Percentiles rank a stretch among this genome's conserved stretches.
phyloP scores from a whole-genome alignment of 2,113 vertebrate species.

The Thamnaconus septentrionalis region DNA sequence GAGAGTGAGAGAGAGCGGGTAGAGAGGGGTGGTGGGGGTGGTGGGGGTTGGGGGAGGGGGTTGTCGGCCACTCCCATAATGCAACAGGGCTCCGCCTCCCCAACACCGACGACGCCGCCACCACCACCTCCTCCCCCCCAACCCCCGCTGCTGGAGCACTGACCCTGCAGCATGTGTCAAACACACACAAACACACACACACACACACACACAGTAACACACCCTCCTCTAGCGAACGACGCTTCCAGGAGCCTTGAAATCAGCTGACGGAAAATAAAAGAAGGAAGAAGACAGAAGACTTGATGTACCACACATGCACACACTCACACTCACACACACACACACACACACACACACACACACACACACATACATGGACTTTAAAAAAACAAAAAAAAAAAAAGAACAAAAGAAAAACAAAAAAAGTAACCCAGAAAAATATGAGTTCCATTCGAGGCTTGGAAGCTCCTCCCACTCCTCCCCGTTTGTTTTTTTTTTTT shows the following conservation, averaged over 20 bases:
- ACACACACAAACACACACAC: conserved; percentile 19
- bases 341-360: no score
- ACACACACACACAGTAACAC: conserved; percentile 55
- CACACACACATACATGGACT: no score
- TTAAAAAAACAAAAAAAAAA: no score
- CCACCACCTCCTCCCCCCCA: background rate
- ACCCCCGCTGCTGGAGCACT: conserved; percentile 56
- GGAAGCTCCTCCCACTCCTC: conserved; percentile 83
- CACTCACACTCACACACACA: no score
- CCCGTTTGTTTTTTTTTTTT: conserved; percentile 71
- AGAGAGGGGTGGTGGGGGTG: no score
- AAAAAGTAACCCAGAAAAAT: conserved; percentile 21
- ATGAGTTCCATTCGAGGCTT: conserved; percentile 56
- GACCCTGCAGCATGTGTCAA: conserved; percentile 64
- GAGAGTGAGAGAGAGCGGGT: no score
- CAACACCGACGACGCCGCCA: background rate
- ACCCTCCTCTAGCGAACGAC: conserved; percentile 68
- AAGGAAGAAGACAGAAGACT: conserved; percentile 16
- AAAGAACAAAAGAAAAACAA: conserved; percentile 55
- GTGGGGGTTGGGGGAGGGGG: no score
- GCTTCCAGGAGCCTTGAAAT: conserved; percentile 91
- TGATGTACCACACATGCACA: conserved; percentile 70
- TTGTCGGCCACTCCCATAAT: conserved; percentile 40
- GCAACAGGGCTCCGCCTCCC: conserved; percentile 52
- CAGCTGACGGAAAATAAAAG: conserved; percentile 57